Evolutionary conservation across 1,140 invertebrate species (phyloP), one percentile per base, ranked within the genome.

Genomic region (Mactra quadrangularis): DNA sequence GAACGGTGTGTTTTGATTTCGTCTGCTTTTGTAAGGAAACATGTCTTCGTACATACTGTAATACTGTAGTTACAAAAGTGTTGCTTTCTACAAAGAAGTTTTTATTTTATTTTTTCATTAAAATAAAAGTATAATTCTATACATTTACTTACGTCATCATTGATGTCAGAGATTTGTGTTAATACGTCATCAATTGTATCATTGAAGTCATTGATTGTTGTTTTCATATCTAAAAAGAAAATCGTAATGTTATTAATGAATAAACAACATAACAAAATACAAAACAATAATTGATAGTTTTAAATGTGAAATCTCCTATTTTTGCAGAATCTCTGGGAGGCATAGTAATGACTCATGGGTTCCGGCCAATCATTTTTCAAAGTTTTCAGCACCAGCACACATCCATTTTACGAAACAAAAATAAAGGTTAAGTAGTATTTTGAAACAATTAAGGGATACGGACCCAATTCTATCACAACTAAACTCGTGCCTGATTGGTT

Each of bases 221-320:
- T 66, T 33, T 78, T 78, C 52, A 78, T 53, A 31, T 66, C 76
- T 78, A 29, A 7, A 78, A 41, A 52, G 6, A 29, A 31, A 1
- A 74, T 7, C 7, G 13, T 1, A n/a, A 27, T 29, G 35, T 19
- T 57, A 29, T 70, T 1, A 35, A 1, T n/a, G 29, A 15, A 68
- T 33, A 38, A n/a, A n/a, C n/a, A n/a, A n/a, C n/a, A n/a, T n/a
- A n/a, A n/a, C n/a, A n/a, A n/a, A n/a, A n/a, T n/a, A n/a, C n/a
- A n/a, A n/a, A n/a, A n/a, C n/a, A n/a, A n/a, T n/a, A n/a, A n/a
- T n/a, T n/a, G n/a, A n/a, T n/a, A n/a, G n/a, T n/a, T n/a, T n/a
- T n/a, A n/a, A n/a, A n/a, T n/a, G n/a, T n/a, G n/a, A n/a, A n/a
- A n/a, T n/a, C n/a, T n/a, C n/a, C n/a, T n/a, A n/a, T n/a, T n/a